Base-by-base conservation (phyloP, 1,140 invertebrate genomes). In the Chionoecetes opilio region DNA sequence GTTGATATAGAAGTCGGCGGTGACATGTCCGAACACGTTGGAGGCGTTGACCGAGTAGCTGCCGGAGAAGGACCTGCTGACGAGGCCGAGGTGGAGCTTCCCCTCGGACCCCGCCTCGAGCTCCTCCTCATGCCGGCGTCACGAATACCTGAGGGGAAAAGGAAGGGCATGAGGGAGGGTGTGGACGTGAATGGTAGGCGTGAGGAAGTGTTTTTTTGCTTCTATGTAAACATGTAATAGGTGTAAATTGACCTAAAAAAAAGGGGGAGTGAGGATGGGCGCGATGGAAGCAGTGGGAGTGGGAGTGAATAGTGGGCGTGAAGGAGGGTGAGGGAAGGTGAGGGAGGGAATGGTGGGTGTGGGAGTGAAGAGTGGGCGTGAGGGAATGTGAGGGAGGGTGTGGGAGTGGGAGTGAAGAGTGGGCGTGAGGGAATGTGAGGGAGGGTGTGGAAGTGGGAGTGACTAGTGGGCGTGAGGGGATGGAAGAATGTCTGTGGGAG, bases 81-180 rank as follows among this genome's bases (percentile, higher is more conserved):
- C 37, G 2, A n/a, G 32, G 29, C 88, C 37, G 34, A 90, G 88
- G 29, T 46, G 37, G 3, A 90, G 88, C 29, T 31, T 90, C 5
- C 88, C 88, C 88, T 46, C 88, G 5, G 37, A 26, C 8, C 88
- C 37, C 29, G 37, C 88, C 34, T 41, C 88, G 37, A 90, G 46
- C 88, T 38, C 88, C 88, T 90, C 21, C 88, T 90, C 88, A 38
- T 31, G 37, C 88, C 88, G 88, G 26, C 88, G 88, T 90, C 88
- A 90, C 88, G 46, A 90, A 29, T 90, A 90, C 46, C 88, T 90
- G 32, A 35, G 38, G 38, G 35, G 34, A 41, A 34, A 41, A 41
- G 0, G 38, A 53, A 63, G 89, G 46, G 89, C 21, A 3, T 29
- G 89, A 46, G 29, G 26, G 29, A 32, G 21, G 17, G 29, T 32